phyloP scores from a whole-genome alignment of 2,888 invertebrate genomes.

The Cataglyphis livida region DNA sequence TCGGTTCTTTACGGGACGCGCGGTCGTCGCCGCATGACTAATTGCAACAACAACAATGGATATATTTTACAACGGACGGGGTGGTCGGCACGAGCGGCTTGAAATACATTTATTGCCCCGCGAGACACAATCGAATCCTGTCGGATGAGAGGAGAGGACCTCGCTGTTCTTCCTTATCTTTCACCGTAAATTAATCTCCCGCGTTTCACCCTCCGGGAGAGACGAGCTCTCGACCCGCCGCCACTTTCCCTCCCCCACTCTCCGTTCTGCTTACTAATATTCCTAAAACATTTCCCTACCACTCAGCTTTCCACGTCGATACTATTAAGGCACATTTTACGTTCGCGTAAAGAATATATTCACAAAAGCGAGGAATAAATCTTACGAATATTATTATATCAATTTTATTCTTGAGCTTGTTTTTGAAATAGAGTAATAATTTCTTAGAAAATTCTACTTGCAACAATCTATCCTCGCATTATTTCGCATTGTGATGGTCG shows the following conservation, averaged over 20 bases:
- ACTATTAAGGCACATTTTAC: conserved; percentile 59
- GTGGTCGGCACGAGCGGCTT: conserved; percentile 73
- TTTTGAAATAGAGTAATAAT: not conserved
- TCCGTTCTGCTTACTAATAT: conserved; percentile 76
- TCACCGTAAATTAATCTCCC: conserved; percentile 84
- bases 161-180: conserved; percentile 83
- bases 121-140: conserved; percentile 83
- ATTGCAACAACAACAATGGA: conserved; percentile 84
- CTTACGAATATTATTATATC: not conserved
- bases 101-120: conserved; percentile 82
- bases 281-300: conserved; percentile 77
- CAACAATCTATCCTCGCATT: not conserved
- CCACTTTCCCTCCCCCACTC: conserved; percentile 69
- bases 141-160: conserved; percentile 75
- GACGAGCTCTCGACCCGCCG: conserved; percentile 63
- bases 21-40: conserved; percentile 82
- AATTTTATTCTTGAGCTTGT: not conserved
- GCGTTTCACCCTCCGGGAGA: conserved; percentile 69
- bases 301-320: conserved; percentile 53
- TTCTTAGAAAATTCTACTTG: conserved; percentile 21
- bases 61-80: conserved; percentile 80
- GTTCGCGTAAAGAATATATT: conserved; percentile 7
- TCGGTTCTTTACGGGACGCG: conserved; percentile 80
- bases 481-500: not conserved
- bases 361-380: not conserved